Conservation (phyloP, 2,888 invertebrate species). For the Apamea monoglypha region DNA sequence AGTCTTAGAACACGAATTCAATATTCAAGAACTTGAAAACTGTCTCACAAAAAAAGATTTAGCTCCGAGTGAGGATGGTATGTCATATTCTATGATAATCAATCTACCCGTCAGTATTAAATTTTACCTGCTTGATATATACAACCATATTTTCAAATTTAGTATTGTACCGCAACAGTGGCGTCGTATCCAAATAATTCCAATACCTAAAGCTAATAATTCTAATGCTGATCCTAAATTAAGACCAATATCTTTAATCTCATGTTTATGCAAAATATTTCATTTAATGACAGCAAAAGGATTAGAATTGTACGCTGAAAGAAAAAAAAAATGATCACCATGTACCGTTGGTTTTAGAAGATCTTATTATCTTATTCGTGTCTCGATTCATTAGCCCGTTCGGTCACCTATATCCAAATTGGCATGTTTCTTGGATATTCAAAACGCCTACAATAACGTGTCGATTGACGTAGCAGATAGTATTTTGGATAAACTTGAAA, state of each 20-base stretch:
- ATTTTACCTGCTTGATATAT: too few relatives aligned
- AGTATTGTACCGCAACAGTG: background rate
- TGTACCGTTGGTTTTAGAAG: background rate
- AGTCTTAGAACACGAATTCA: too few relatives aligned
- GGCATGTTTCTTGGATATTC: constrained; percentile 1
- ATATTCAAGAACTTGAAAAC: too few relatives aligned
- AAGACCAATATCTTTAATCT: background rate
- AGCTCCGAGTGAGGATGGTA: too few relatives aligned
- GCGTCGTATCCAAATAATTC: background rate
- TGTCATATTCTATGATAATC: too few relatives aligned
- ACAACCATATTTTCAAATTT: background rate
- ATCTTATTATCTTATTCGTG: background rate
- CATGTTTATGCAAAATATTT: background rate
- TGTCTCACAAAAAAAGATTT: too few relatives aligned
- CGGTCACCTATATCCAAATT: background rate
- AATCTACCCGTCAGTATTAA: too few relatives aligned
- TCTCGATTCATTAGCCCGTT: background rate
- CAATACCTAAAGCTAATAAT: background rate
- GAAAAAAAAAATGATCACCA: background rate
- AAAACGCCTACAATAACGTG: constrained; percentile 2
- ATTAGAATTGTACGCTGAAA: background rate
- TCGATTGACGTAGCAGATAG: background rate
- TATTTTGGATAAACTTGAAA: background rate
- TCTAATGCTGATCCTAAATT: background rate
- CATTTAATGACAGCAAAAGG: background rate